Conservation (phyloP, 2,888 invertebrate species). For the Dione vanillae region DNA sequence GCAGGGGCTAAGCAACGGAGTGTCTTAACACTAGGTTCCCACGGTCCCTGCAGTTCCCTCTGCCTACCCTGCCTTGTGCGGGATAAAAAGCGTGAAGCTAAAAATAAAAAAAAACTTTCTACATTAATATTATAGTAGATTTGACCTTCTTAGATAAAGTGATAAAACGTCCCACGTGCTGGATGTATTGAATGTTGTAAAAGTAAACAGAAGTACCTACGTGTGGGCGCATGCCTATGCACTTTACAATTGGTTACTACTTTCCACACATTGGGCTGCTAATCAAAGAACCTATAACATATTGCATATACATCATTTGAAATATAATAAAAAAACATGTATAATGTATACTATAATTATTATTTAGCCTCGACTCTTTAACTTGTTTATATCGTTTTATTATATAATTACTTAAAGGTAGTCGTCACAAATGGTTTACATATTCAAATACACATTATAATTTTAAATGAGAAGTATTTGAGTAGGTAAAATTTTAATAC, state of each 20-base stretch:
- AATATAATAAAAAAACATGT: background rate
- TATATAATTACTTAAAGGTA: slow-evolving; percentile 4
- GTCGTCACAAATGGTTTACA: slow-evolving; percentile 1
- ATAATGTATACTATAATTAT: background rate
- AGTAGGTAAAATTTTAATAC: slow-evolving; percentile 34
- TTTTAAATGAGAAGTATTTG: slow-evolving; percentile 30
- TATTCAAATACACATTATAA: slow-evolving; percentile 16
- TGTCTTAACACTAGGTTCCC: no score
- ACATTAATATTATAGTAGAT: slow-evolving; percentile 29
- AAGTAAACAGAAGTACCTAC: slow-evolving; percentile 53
- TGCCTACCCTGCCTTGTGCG: no score
- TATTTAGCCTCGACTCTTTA: slow-evolving; percentile 6
- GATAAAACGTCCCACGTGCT: slow-evolving; percentile 73
- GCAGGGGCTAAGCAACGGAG: no score
- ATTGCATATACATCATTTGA: slow-evolving; percentile 45
- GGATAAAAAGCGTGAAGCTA: no score
- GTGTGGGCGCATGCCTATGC: slow-evolving; percentile 69
- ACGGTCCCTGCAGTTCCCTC: no score
- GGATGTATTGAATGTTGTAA: slow-evolving; percentile 43
- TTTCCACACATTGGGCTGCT: slow-evolving; percentile 66
- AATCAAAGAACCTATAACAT: slow-evolving; percentile 69
- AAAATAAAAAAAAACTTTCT: no score
- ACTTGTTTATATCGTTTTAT: background rate
- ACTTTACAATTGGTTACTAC: slow-evolving; percentile 71
- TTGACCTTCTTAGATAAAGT: slow-evolving; percentile 70